Conservation (phyloP, 30 jellyfish, hydroid and myxozoan species). For the Hydractinia symbiolongicarpus region DNA sequence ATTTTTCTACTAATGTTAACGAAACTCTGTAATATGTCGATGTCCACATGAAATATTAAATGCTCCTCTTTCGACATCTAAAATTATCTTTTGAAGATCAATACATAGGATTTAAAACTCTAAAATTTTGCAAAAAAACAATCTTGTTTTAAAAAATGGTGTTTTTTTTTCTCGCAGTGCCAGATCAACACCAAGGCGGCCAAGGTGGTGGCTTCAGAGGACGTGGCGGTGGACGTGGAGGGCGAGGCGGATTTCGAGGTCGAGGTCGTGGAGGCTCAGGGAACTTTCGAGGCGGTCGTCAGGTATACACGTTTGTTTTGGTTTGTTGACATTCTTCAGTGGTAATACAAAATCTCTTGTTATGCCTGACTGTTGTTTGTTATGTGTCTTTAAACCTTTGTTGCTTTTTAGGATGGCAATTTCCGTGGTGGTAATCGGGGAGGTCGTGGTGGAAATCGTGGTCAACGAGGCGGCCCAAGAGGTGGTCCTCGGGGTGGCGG, state of each 20-base stretch:
- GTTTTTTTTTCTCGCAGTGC: background rate
- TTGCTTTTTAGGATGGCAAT: constrained; percentile 37
- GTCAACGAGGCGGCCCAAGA: constrained; percentile 84
- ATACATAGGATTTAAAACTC: too few species aligned
- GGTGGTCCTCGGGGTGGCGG: constrained; percentile 83
- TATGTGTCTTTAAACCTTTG: background rate
- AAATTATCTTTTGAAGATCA: too few species aligned
- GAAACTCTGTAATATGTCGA: too few species aligned
- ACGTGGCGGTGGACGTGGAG: constrained; percentile 75
- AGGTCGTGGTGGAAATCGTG: constrained; percentile 58
- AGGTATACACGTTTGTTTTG: background rate
- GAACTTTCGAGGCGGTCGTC: constrained; percentile 44
- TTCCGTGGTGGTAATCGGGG: constrained; percentile 46
- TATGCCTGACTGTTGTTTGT: too few species aligned
- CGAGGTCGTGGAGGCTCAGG: constrained; percentile 46
- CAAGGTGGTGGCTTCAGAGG: constrained; percentile 35
- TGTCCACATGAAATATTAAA: too few species aligned
- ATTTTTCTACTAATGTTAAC: too few species aligned
- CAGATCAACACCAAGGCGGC: constrained; percentile 22
- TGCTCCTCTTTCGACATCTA: too few species aligned
- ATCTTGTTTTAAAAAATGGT: too few species aligned
- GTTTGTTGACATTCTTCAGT: too few species aligned
- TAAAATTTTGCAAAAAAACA: too few species aligned
- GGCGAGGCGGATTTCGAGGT: constrained; percentile 69
- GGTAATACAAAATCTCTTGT: too few species aligned